These are phyloP conservation scores for Arrhamphus sclerolepis DNA, from an alignment of 2,797 vertebrate species.

Conservation along the genomic window DNA sequence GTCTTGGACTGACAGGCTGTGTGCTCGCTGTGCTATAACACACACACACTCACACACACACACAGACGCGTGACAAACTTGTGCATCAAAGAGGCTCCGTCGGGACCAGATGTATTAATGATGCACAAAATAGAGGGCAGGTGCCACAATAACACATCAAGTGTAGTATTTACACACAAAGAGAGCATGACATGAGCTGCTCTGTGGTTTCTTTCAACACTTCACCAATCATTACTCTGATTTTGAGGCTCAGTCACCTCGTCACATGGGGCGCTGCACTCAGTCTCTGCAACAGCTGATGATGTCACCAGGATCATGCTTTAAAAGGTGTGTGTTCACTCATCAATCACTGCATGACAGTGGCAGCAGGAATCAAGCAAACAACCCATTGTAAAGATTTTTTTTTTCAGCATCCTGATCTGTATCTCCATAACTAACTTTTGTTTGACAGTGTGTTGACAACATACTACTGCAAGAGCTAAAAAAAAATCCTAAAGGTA, in stretches of 20 bases:
- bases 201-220: background rate
- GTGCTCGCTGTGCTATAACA: background rate
- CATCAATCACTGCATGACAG: too few species aligned
- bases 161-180: background rate
- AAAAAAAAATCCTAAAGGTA: too few species aligned
- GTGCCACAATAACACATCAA: background rate
- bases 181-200: background rate
- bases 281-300: background rate
- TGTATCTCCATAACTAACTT: too few species aligned
- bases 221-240: conserved; percentile 3
- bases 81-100: conserved; percentile 6
- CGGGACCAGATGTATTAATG: conserved; percentile 17
- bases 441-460: too few species aligned
- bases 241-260: background rate
- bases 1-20: conserved; percentile 2
- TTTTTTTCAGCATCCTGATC: too few species aligned
- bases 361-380: too few species aligned
- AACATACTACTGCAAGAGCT: too few species aligned
- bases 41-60: too few species aligned
- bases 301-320: too few species aligned
- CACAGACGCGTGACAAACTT: background rate
- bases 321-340: too few species aligned
- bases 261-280: too few species aligned
- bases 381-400: too few species aligned
- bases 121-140: background rate